phyloP scores from a whole-genome alignment of 2,888 invertebrate species.

The Apodemia duryi region DNA sequence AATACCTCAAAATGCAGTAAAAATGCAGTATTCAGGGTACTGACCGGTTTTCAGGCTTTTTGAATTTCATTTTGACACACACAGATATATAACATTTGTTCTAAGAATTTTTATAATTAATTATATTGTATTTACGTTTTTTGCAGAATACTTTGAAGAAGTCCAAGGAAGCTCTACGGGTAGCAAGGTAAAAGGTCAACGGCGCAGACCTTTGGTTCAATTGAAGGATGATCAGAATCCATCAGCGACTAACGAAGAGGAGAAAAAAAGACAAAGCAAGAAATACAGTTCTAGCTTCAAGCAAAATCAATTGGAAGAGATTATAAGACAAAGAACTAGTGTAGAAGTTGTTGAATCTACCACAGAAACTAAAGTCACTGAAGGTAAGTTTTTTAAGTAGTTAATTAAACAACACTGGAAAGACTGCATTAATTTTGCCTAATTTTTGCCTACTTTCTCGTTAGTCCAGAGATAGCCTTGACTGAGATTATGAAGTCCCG shows the following conservation, averaged over 20 bases:
- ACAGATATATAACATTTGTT: no score
- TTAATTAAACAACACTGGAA: no score
- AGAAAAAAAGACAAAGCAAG: constrained; percentile 67
- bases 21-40: no score
- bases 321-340: constrained; percentile 44
- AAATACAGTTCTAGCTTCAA: constrained; percentile 67
- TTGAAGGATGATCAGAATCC: constrained; percentile 63
- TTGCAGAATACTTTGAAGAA: constrained; percentile 57
- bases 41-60: no score
- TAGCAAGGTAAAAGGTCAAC: constrained; percentile 33
- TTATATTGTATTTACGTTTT: constrained; percentile 13
- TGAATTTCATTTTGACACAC: no score
- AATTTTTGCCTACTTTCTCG: no score
- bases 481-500: no score
- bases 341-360: constrained; percentile 40
- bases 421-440: no score
- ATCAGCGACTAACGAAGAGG: constrained; percentile 66
- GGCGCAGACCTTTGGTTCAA: constrained; percentile 56
- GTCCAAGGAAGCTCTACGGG: constrained; percentile 44
- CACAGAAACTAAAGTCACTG: constrained; percentile 46
- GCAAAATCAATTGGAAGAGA: constrained; percentile 61
- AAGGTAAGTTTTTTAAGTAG: constrained; percentile 41
- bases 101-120: not conserved
- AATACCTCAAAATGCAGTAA: no score
- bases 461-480: no score